Conservation (phyloP, 2,797 vertebrate species). For the Myoxocephalus aenaeus region DNA sequence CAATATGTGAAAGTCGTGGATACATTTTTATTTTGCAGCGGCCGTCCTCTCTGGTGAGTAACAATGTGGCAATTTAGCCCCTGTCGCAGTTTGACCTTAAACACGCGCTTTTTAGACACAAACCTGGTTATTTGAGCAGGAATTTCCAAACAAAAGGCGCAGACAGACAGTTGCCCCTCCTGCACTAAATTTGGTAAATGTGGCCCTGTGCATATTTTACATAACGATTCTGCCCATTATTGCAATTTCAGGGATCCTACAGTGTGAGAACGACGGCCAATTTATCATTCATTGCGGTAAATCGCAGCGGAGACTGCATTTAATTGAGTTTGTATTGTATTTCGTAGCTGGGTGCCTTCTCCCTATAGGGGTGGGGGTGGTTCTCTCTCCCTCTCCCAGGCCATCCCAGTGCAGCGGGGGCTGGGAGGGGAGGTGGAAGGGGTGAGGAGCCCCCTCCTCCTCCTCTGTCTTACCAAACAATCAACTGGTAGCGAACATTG, state of each 20-base stretch:
- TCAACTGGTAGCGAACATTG: slow-evolving; percentile 70
- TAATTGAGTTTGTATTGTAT: slow-evolving; percentile 83
- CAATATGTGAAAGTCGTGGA: slow-evolving; percentile 54
- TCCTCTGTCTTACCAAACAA: slow-evolving; percentile 71
- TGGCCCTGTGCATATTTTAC: slow-evolving; percentile 75
- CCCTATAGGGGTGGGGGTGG: slow-evolving; percentile 52
- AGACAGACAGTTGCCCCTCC: slow-evolving; percentile 58
- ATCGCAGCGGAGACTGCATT: slow-evolving; percentile 79
- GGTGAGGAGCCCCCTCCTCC: slow-evolving; percentile 5
- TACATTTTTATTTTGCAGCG: slow-evolving; percentile 57
- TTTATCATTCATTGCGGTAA: slow-evolving; percentile 82
- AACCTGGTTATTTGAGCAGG: slow-evolving; percentile 71
- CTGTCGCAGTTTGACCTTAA: slow-evolving; percentile 72
- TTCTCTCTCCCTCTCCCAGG: slow-evolving; percentile 52
- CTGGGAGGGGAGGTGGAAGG: slow-evolving; percentile 13
- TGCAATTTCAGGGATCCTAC: slow-evolving; percentile 75
- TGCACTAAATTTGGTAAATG: slow-evolving; percentile 76
- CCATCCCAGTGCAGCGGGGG: slow-evolving; percentile 67
- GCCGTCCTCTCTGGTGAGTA: slow-evolving; percentile 17
- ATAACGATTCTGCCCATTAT: slow-evolving; percentile 75
- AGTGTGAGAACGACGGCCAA: slow-evolving; percentile 72
- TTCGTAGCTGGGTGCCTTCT: slow-evolving; percentile 79
- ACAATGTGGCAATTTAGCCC: slow-evolving; percentile 65
- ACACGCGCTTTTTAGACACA: slow-evolving; percentile 57
- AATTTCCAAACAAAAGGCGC: slow-evolving; percentile 69